Evolutionary conservation across 2,888 invertebrate species (phyloP).

Genomic region (Ptychoptera contaminata): DNA sequence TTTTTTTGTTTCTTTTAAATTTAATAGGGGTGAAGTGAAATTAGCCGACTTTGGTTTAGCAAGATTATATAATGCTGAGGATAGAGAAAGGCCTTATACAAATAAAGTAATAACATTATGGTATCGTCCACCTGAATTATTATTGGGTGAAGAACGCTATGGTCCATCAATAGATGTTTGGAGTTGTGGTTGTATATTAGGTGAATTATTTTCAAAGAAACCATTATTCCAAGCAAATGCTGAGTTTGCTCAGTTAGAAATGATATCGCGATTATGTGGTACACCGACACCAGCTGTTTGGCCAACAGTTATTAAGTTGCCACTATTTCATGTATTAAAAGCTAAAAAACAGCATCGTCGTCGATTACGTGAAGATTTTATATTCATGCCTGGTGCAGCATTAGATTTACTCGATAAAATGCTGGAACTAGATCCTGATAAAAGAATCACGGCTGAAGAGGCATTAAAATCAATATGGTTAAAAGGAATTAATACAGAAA

Average conservation of each 20-base stretch:
- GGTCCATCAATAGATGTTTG: conserved; percentile 97
- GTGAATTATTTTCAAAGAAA: conserved; percentile 89
- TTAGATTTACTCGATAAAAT: conserved; percentile 86
- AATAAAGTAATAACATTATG: conserved; percentile 97
- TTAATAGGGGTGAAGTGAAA: conserved; percentile 89
- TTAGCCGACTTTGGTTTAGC: conserved; percentile 97
- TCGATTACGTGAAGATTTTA: conserved; percentile 81
- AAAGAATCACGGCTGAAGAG: conserved; percentile 84
- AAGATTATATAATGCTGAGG: conserved; percentile 87
- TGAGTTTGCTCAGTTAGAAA: conserved; percentile 86
- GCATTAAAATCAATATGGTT: conserved; percentile 88
- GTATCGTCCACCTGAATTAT: conserved; percentile 95
- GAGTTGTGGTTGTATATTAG: conserved; percentile 98
- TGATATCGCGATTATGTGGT: conserved; percentile 88
- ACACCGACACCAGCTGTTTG: conserved; percentile 92
- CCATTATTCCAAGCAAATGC: conserved; percentile 91
- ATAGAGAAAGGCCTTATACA: conserved; percentile 89
- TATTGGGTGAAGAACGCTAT: conserved; percentile 92
- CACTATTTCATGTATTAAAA: conserved; percentile 79
- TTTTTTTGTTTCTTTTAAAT: conserved; percentile 1
- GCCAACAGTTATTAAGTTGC: conserved; percentile 89
- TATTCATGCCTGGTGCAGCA: conserved; percentile 76
- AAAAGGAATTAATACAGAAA: conserved; percentile 75
- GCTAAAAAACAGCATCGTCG: conserved; percentile 83
- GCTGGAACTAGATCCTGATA: conserved; percentile 90